Conservation (phyloP, 2,888 invertebrate species). For the Drosophila falleni region DNA sequence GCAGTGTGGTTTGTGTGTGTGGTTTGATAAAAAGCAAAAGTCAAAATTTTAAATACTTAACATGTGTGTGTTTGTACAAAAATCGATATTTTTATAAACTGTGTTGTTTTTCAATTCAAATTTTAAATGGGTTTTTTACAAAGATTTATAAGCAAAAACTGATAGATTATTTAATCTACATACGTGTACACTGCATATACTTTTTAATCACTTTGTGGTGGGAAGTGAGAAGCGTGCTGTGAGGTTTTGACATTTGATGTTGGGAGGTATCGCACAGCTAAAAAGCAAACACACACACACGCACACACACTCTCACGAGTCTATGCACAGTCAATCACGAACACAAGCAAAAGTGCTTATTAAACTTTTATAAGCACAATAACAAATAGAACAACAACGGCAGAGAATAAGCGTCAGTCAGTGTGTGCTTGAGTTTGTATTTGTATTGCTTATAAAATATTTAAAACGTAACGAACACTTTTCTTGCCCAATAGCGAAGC, state of each 20-base stretch:
- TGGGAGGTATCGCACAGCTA: conserved; percentile 18
- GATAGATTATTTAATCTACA: conserved; percentile 13
- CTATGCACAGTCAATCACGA: conserved; percentile 8
- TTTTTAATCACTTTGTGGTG: not conserved
- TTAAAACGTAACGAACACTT: conserved; percentile 43
- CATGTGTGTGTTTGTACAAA: not conserved
- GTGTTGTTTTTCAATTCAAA: not conserved
- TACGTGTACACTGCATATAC: not conserved
- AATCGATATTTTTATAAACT: conserved; percentile 13
- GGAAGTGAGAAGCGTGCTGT: not conserved
- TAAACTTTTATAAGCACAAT: conserved; percentile 68
- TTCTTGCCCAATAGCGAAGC: conserved; percentile 12
- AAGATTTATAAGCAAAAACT: not conserved
- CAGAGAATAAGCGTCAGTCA: conserved; percentile 9
- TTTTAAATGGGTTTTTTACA: conserved; percentile 7
- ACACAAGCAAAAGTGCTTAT: conserved; percentile 44
- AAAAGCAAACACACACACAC: not conserved
- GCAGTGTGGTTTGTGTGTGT: conserved; percentile 3
- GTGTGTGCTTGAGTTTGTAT: conserved; percentile 14
- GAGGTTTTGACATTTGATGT: conserved; percentile 38
- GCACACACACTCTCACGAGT: no score
- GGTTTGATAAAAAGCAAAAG: conserved; percentile 27
- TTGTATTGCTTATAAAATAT: conserved; percentile 65
- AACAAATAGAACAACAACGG: conserved; percentile 53
- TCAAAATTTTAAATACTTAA: conserved; percentile 15